These are phyloP conservation scores for Pharmacophagus antenor DNA, from an alignment of 2,888 invertebrate genomes.

Conservation along the genomic window DNA sequence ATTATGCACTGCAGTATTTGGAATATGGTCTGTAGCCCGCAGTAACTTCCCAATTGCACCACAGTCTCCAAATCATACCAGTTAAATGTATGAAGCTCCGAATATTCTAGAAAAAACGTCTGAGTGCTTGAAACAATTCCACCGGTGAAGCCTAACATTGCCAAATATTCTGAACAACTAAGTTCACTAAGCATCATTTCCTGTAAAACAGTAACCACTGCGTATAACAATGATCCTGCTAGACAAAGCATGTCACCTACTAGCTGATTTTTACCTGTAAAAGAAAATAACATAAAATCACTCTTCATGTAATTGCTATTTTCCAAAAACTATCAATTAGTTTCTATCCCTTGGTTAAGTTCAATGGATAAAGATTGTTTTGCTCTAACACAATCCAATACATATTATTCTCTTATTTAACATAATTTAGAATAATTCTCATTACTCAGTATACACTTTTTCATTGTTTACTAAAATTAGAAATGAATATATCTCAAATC, in stretches of 20 bases:
- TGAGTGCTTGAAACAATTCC: slow-evolving; percentile 88
- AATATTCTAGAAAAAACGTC: slow-evolving; percentile 88
- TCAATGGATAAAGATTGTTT: too few species aligned
- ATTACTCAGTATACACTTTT: too few species aligned
- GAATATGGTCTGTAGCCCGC: slow-evolving; percentile 87
- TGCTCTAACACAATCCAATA: too few species aligned
- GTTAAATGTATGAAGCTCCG: slow-evolving; percentile 83
- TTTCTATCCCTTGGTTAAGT: too few species aligned
- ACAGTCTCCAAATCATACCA: slow-evolving; percentile 86
- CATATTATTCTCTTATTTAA: too few species aligned
- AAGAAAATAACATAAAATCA: background rate
- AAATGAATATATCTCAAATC: too few species aligned
- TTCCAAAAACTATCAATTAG: too few species aligned
- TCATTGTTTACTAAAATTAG: too few species aligned
- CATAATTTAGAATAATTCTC: too few species aligned
- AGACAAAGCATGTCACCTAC: slow-evolving; percentile 92
- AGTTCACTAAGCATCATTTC: slow-evolving; percentile 90
- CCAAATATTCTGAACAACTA: slow-evolving; percentile 89
- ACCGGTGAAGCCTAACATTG: slow-evolving; percentile 90
- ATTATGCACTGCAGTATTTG: slow-evolving; percentile 89
- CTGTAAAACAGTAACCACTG: slow-evolving; percentile 89
- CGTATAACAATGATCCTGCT: slow-evolving; percentile 88
- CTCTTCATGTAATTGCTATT: too few species aligned
- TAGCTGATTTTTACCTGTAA: slow-evolving; percentile 86
- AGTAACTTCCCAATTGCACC: slow-evolving; percentile 82